Evolutionary conservation across 1,140 invertebrate genomes (phyloP), one percentile per base, ranked within the genome.

Genomic region (Babylonia areolata): DNA sequence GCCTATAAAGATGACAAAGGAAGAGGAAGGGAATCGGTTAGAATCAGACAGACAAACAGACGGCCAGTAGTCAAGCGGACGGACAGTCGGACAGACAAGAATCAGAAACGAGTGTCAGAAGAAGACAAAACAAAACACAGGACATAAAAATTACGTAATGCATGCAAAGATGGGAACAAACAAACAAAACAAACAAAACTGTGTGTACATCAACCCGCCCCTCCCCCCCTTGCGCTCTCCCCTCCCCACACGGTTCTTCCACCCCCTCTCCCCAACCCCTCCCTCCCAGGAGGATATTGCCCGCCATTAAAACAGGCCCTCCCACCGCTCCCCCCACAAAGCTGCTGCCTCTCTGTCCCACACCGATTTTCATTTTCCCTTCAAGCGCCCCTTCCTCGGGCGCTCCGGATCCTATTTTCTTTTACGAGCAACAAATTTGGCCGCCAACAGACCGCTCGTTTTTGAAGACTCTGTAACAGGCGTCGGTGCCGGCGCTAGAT

Each of bases 391-490:
- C 20, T 11, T 6, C 20, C 17, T 23, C 15, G 15, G 58, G 28
- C 0, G 15, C 28, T 23, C 78, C 15, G n/a, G 31, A 80, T 35
- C 23, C 78, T 40, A 80, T 80, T 80, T 80, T 80, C 42, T 80
- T 80, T 80, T 80, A 80, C 46, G 46, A 58, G 40, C 78, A 80
- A 51, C 78, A 58, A n/a, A 51, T 54, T 51, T n/a, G 78, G 28
- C 46, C 78, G 23, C 78, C 33, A 35, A 51, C 77, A 40, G 39
- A n/a, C 77, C 37, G 2, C 9, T 79, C 39, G 23, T 37, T n/a
- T 79, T 79, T 46, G 15, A 42, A 11, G 77, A 3, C 37, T 40
- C 6, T 23, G 42, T 17, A 31, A 12, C 39, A 17, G 39, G 35
- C 77, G 37, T 40, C 46, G 17, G 46, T 3, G 46, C 46, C 9